Evolutionary conservation across 2,888 invertebrate genomes (phyloP).

Genomic region (Dinocampus coccinellae): DNA sequence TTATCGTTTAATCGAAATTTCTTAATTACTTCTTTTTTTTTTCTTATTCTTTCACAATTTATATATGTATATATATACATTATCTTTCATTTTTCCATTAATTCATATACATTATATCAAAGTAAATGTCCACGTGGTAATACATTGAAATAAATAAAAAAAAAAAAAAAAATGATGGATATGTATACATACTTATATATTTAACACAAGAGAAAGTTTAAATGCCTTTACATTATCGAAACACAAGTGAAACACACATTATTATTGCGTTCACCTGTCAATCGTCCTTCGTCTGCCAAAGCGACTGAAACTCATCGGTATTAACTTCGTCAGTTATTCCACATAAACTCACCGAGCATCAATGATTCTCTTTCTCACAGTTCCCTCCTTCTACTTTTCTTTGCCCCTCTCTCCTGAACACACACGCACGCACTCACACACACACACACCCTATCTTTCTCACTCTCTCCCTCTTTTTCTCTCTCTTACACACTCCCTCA

Average conservation of each 20-base stretch:
- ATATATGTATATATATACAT: too few relatives aligned
- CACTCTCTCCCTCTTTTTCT: too few relatives aligned
- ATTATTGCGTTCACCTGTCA: slow-evolving; percentile 46
- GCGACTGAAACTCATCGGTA: slow-evolving; percentile 18
- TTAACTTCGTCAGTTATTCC: slow-evolving; percentile 17
- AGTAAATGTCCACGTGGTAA: too few relatives aligned
- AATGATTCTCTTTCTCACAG: neutral
- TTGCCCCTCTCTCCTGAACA: too few relatives aligned
- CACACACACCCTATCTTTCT: too few relatives aligned
- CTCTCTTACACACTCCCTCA: too few relatives aligned
- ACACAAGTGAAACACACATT: slow-evolving; percentile 35
- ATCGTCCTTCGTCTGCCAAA: slow-evolving; percentile 41
- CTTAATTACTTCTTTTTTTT: too few relatives aligned
- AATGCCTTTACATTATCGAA: slow-evolving; percentile 41
- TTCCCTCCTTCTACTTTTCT: too few relatives aligned
- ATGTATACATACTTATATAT: too few relatives aligned
- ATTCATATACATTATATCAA: neutral
- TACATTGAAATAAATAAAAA: neutral
- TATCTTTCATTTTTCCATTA: neutral
- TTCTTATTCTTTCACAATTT: neutral
- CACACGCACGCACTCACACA: too few relatives aligned
- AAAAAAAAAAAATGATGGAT: slow-evolving; percentile 9
- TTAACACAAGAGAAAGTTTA: slow-evolving; percentile 43
- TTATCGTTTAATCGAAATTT: too few relatives aligned
- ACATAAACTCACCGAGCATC: neutral